These are phyloP conservation scores for Philhelius pedissequus DNA, from an alignment of 2,888 invertebrate genomes.

Conservation along the genomic window DNA sequence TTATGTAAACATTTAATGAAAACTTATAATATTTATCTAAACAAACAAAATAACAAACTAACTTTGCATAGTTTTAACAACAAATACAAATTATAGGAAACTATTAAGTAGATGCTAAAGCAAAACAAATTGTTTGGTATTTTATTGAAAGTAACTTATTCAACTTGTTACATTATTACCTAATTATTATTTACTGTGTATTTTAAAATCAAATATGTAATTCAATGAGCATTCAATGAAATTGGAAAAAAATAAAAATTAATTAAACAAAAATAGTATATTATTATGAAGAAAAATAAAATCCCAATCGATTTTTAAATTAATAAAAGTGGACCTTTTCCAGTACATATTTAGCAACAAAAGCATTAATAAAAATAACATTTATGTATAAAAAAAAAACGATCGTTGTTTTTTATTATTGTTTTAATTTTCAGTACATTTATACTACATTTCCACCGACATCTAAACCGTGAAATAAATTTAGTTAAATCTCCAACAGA, in stretches of 20 bases:
- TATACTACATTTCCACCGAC: too few relatives aligned
- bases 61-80: background rate
- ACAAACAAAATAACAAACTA: background rate
- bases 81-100: background rate
- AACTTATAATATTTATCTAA: constrained; percentile 28
- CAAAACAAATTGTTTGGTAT: constrained; percentile 25
- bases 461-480: too few relatives aligned
- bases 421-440: background rate
- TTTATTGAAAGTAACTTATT: constrained; percentile 44
- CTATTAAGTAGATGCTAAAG: constrained; percentile 35
- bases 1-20: constrained; percentile 4
- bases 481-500: too few relatives aligned
- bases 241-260: background rate
- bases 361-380: constrained; percentile 31
- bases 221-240: constrained; percentile 35
- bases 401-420: background rate
- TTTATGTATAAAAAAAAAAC: constrained; percentile 37
- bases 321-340: constrained; percentile 60
- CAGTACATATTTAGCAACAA: constrained; percentile 52
- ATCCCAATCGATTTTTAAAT: constrained; percentile 60
- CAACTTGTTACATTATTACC: constrained; percentile 33
- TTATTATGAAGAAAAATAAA: constrained; percentile 5
- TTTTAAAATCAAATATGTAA: constrained; percentile 38
- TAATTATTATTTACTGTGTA: constrained; percentile 53
- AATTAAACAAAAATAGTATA: constrained; percentile 12